These are phyloP conservation scores for Achlya flavicornis DNA, from an alignment of 2,888 invertebrate genomes.

Conservation along the genomic window DNA sequence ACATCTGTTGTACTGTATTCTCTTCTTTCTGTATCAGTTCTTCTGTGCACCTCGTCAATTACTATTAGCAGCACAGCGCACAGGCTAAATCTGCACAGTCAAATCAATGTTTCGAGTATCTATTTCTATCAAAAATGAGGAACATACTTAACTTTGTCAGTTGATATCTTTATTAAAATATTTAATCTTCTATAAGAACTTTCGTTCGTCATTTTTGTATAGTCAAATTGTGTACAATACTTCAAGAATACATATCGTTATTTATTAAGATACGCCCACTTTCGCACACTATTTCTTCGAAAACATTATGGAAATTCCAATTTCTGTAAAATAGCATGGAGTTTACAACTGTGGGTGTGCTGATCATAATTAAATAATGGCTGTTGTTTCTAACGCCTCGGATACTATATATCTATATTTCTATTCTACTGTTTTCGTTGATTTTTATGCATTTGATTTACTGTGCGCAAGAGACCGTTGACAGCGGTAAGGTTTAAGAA, in stretches of 20 bases:
- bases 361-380: conserved; percentile 63
- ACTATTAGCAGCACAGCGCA: conserved; percentile 69
- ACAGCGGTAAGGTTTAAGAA: conserved; percentile 54
- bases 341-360: conserved; percentile 58
- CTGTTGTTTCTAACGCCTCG: conserved; percentile 78
- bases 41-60: conserved; percentile 67
- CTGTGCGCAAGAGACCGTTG: conserved; percentile 53
- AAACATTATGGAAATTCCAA: conserved; percentile 64
- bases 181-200: conserved; percentile 8
- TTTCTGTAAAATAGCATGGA: conserved; percentile 80
- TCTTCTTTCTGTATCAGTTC: conserved; percentile 53
- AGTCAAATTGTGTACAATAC: conserved; percentile 28
- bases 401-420: conserved; percentile 51
- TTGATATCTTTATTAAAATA: background rate
- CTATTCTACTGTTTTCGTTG: conserved; percentile 62
- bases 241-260: conserved; percentile 31
- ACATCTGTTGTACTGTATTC: conserved; percentile 61
- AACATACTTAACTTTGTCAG: conserved; percentile 27
- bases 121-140: conserved; percentile 57
- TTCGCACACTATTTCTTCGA: conserved; percentile 55
- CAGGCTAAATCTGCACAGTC: conserved; percentile 57
- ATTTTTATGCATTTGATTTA: conserved; percentile 64
- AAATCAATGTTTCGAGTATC: conserved; percentile 54
- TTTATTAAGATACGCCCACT: conserved; percentile 32
- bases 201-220: conserved; percentile 60